phyloP scores from a whole-genome alignment of 2,113 vertebrate genomes.

The Labeo catla region DNA sequence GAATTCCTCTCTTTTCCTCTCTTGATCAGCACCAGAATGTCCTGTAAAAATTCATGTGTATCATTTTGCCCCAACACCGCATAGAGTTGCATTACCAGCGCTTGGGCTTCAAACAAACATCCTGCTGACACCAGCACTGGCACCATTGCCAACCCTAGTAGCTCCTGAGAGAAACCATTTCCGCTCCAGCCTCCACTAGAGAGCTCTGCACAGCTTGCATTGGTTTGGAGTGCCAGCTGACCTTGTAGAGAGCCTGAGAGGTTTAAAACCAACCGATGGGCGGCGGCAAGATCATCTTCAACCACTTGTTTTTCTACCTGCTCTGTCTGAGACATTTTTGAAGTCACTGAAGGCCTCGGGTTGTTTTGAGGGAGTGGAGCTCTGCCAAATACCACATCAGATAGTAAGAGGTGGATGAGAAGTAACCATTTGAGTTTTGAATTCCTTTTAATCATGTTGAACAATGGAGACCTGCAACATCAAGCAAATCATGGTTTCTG shows the following conservation, averaged over 20 bases:
- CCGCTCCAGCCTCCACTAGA: constrained; percentile 72
- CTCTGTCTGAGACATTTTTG: neutral
- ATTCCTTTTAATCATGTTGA: constrained; percentile 58
- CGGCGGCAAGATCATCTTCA: neutral
- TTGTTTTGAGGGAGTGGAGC: constrained; percentile 45
- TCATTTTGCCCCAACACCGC: constrained; percentile 67
- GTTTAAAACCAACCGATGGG: constrained; percentile 23
- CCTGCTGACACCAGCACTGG: constrained; percentile 75
- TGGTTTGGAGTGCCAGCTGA: constrained; percentile 59
- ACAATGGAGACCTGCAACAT: neutral
- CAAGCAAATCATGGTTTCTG: neutral
- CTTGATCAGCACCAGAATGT: constrained; percentile 41
- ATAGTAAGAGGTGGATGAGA: constrained; percentile 71
- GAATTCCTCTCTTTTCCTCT: constrained; percentile 7
- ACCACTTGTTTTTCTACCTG: neutral
- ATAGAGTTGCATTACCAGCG: constrained; percentile 68
- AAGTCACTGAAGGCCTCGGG: neutral
- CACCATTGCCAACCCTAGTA: constrained; percentile 78
- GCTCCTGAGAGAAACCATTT: constrained; percentile 67
- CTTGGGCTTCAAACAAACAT: constrained; percentile 72
- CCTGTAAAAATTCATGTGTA: constrained; percentile 71
- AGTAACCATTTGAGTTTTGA: constrained; percentile 72
- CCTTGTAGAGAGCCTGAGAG: constrained; percentile 62
- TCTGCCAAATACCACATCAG: constrained; percentile 63
- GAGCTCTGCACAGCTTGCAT: constrained; percentile 75